Conservation (phyloP, 2,113 vertebrate species). For the Eira barbara region DNA sequence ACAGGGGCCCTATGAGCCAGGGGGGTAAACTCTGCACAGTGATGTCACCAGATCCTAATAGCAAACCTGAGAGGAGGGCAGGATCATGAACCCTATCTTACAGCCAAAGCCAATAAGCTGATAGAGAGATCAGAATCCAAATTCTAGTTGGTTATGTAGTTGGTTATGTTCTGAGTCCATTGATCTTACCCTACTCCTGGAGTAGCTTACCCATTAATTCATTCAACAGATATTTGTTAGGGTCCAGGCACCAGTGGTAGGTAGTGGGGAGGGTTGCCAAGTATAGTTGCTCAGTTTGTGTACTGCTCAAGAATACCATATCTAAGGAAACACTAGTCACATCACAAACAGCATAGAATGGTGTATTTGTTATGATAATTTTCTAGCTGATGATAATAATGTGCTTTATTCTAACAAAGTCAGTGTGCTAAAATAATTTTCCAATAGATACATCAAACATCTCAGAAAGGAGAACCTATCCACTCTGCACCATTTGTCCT, state of each 20-base stretch:
- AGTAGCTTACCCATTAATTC: not conserved
- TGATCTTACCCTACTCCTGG: not conserved
- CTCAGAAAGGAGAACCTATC: not conserved
- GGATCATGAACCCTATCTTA: not conserved
- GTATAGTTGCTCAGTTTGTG: not conserved
- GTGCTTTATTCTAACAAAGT: not conserved
- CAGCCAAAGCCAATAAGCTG: not conserved
- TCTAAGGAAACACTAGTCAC: not conserved
- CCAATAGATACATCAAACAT: not conserved
- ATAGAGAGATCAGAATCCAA: not conserved
- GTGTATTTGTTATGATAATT: not conserved
- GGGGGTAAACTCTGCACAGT: not conserved
- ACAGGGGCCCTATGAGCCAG: not conserved
- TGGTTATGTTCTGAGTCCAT: not conserved
- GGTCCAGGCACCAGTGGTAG: not conserved
- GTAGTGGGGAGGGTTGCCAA: not conserved
- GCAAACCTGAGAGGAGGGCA: not conserved
- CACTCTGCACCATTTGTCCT: not conserved
- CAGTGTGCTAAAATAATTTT: not conserved
- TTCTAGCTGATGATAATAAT: not conserved
- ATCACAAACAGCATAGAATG: not conserved
- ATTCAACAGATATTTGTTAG: not conserved
- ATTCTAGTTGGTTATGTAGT: not conserved
- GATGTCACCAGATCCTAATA: not conserved
- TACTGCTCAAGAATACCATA: not conserved